These are phyloP conservation scores for Microctonus aethiopoides DNA, from an alignment of 2,888 invertebrate genomes.

Conservation along the genomic window DNA sequence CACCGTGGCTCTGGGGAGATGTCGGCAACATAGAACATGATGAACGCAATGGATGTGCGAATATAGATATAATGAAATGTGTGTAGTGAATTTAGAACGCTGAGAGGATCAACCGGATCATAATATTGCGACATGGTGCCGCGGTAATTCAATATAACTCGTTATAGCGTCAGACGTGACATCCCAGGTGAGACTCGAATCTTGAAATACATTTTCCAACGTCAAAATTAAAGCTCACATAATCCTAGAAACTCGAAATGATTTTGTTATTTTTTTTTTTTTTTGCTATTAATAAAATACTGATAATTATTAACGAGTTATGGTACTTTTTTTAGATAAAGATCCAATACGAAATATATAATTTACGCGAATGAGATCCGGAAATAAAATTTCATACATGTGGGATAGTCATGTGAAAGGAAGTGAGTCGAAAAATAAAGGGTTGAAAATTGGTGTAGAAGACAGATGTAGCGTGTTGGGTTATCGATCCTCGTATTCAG, in stretches of 20 bases:
- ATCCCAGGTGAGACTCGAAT: constrained; percentile 8
- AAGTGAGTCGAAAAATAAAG: background rate
- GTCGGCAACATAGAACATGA: constrained; percentile 23
- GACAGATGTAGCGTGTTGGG: constrained; percentile 33
- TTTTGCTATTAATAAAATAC: too few species aligned
- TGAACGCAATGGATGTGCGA: constrained; percentile 17
- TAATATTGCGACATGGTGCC: constrained; percentile 39
- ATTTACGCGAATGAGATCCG: constrained; percentile 36
- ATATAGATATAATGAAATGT: constrained; percentile 10
- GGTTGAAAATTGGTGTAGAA: background rate
- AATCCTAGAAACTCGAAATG: background rate
- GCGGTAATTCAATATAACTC: constrained; percentile 44
- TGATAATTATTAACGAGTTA: too few species aligned
- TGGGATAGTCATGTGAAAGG: constrained; percentile 25
- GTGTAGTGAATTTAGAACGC: constrained; percentile 23
- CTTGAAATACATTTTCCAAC: background rate
- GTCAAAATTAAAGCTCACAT: background rate
- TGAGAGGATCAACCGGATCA: constrained; percentile 40
- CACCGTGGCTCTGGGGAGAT: background rate
- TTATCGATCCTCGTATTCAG: constrained; percentile 54
- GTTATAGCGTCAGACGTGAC: constrained; percentile 38
- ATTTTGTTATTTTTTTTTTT: too few species aligned
- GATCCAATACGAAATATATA: constrained; percentile 3
- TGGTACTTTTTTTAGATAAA: background rate
- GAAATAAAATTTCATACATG: constrained; percentile 24